Base-by-base conservation (phyloP, 1,140 invertebrate species). In the Orchesella cincta region DNA sequence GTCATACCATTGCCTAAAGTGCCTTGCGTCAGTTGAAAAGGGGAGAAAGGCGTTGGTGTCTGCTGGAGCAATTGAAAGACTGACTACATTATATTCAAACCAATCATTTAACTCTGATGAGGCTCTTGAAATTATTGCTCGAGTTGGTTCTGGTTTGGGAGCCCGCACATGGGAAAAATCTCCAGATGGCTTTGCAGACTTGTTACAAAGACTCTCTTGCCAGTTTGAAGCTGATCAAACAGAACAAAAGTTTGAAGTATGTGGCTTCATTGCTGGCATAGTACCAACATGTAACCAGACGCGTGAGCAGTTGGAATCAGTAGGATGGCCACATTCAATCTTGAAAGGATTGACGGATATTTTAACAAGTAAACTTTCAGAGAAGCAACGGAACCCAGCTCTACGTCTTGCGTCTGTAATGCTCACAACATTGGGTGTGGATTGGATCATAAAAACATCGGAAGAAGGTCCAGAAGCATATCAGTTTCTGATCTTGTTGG, bases 221-320 rank as follows among this genome's bases (percentile, higher is more conserved):
- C 94, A 96, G 83, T 95, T 96, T 87, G 92, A 93, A 82, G 93
- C 91, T 0, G 94, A 96, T 85, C 90, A 94, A 73, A 92, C 91
- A 26, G 93, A 95, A 83, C 87, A 92, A 74, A 96, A 97, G 85
- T 96, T 96, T 86, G 92, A 95, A 83, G 85, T 96, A 16, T 94
- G 92, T 82, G 86, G 88, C 1, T 90, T 94, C 76, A 85, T 96
- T 20, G 90, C 92, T 82, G 90, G 91, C 26, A 86, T 96, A 26
- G 82, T 96, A 8, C 83, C 83, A n/a, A 90, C 91, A 34, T 88
- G 88, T 81, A 88, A 90, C 70, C 86, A 89, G 1, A 89, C 92
- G 51, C 78, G 88, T 16, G 87, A 89, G 29, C 88, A 88, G 0
- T 85, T 90, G 14, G 86, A 87, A 39, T 90, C 90, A 20, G 92